Evolutionary conservation across 2,888 invertebrate species (phyloP).

Genomic region (Hemicrepidius hirtus): DNA sequence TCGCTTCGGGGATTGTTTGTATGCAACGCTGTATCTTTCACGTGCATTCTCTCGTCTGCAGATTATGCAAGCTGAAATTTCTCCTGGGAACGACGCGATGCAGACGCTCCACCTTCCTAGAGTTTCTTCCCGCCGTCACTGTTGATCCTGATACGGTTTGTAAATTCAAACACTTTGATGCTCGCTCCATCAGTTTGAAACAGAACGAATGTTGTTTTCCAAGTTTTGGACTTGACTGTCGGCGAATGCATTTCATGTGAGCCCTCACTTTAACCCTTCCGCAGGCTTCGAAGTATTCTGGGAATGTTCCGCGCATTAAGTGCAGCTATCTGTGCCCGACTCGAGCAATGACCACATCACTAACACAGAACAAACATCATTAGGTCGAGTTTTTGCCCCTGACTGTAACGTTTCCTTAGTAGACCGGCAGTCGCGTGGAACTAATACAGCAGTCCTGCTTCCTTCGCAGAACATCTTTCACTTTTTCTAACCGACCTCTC

Average conservation of each 20-base stretch:
- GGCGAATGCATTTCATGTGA: slow-evolving; percentile 21
- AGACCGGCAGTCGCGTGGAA: slow-evolving; percentile 47
- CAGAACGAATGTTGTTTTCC: not conserved
- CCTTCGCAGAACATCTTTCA: slow-evolving; percentile 51
- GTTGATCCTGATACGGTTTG: slow-evolving; percentile 37
- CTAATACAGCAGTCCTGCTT: slow-evolving; percentile 48
- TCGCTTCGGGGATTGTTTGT: slow-evolving; percentile 60
- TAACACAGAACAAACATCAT: slow-evolving; percentile 57
- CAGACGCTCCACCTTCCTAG: slow-evolving; percentile 43
- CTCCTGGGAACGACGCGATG: slow-evolving; percentile 62
- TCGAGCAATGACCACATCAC: slow-evolving; percentile 55
- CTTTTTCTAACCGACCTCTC: slow-evolving; percentile 44
- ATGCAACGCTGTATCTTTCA: slow-evolving; percentile 59
- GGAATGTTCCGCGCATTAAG: slow-evolving; percentile 50
- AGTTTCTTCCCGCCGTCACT: slow-evolving; percentile 43
- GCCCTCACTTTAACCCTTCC: slow-evolving; percentile 40
- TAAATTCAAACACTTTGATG: slow-evolving; percentile 45
- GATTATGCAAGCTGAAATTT: slow-evolving; percentile 68
- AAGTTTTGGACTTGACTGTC: slow-evolving; percentile 10
- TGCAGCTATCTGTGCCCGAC: slow-evolving; percentile 49
- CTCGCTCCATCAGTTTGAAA: slow-evolving; percentile 21
- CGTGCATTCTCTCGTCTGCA: slow-evolving; percentile 57
- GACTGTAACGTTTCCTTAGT: slow-evolving; percentile 49
- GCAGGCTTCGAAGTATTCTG: slow-evolving; percentile 45
- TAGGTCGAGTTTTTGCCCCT: slow-evolving; percentile 54